Percentiles rank a stretch among this genome's conserved stretches.
phyloP scores from a whole-genome alignment of 2,113 vertebrate species.

The Chaenogobius annularis region DNA sequence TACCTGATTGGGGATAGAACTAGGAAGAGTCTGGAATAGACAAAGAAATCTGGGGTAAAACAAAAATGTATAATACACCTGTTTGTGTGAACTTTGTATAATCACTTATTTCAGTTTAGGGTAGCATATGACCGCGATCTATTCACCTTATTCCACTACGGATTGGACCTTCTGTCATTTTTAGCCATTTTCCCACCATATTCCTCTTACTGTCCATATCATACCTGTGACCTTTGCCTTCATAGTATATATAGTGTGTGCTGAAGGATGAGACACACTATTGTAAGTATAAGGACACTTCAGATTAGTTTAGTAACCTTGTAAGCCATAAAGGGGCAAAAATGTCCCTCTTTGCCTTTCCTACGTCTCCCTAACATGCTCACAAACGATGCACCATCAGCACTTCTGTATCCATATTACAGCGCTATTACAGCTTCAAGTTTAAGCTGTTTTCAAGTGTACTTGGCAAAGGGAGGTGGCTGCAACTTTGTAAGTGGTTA shows the following conservation, averaged over 20 bases:
- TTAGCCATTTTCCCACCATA: background rate
- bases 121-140: background rate
- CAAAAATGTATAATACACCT: background rate
- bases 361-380: constrained; percentile 8
- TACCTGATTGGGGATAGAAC: too few species aligned
- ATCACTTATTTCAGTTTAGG: background rate
- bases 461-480: constrained; percentile 7
- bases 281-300: constrained; percentile 30
- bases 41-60: too few species aligned
- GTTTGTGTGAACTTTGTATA: background rate
- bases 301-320: constrained; percentile 41
- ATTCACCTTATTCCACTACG: too few species aligned
- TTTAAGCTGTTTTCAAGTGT: constrained; percentile 12
- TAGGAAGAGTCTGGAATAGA: too few species aligned
- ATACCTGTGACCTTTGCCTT: constrained; percentile 25
- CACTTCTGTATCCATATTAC: constrained; percentile 3
- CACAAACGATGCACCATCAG: constrained; percentile 7
- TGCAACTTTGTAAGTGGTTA: constrained; percentile 43
- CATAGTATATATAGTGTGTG: background rate
- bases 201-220: background rate
- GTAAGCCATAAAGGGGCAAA: constrained; percentile 55
- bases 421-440: constrained; percentile 1
- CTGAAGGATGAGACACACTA: background rate
- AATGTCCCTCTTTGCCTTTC: constrained; percentile 19
- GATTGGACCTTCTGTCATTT: too few species aligned